A percentile compares a stretch with the other conserved stretches of the same genome.
phyloP scores from a whole-genome alignment of 2,888 invertebrate genomes.

The Apoda limacodes region DNA sequence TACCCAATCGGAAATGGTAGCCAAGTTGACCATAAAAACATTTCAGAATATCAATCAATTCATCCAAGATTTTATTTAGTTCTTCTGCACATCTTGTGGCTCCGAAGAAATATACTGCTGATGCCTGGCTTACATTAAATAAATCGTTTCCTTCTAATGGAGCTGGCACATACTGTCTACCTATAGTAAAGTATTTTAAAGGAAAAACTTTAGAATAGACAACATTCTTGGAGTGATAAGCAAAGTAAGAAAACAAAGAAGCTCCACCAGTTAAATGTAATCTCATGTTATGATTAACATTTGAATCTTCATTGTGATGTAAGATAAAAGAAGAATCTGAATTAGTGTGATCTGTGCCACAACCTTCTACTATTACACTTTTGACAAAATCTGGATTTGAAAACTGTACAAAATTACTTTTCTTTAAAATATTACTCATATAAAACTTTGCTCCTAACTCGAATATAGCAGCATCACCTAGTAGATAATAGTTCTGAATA shows the following conservation, averaged over 20 bases:
- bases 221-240: conserved; percentile 77
- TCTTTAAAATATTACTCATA: conserved; percentile 47
- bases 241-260: conserved; percentile 78
- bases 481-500: conserved; percentile 72
- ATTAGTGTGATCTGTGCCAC: conserved; percentile 71
- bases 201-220: conserved; percentile 74
- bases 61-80: conserved; percentile 66
- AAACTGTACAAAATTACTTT: conserved; percentile 71
- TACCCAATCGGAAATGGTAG: conserved; percentile 75
- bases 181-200: conserved; percentile 75
- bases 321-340: conserved; percentile 70
- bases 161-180: conserved; percentile 75
- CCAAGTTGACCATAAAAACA: conserved; percentile 74
- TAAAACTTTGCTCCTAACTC: conserved; percentile 73
- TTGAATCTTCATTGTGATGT: conserved; percentile 65
- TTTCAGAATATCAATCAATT: conserved; percentile 59
- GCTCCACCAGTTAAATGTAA: conserved; percentile 83
- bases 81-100: conserved; percentile 60
- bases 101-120: conserved; percentile 75
- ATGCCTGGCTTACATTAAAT: conserved; percentile 77
- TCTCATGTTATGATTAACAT: conserved; percentile 64
- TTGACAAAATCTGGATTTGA: conserved; percentile 84
- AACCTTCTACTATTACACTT: conserved; percentile 80
- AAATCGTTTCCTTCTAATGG: conserved; percentile 56
- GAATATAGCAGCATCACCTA: conserved; percentile 77